A percentile compares a stretch with the other conserved stretches of the same genome.
Evolutionary conservation across 2,888 invertebrate species (phyloP).

Genomic region (Platynereis dumerilii): DNA sequence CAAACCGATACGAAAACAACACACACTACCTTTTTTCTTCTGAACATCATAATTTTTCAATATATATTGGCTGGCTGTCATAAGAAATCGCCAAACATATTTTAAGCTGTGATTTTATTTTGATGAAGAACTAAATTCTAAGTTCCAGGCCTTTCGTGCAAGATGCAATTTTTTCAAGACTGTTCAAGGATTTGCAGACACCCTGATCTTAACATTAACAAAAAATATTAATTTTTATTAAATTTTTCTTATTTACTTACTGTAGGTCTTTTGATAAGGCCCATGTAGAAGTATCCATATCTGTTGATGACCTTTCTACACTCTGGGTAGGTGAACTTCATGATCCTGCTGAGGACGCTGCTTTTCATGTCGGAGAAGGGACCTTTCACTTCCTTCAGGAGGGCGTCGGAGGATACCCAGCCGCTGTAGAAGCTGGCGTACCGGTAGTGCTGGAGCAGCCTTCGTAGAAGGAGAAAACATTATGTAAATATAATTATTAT

Average conservation of each 20-base stretch:
- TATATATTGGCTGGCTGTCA: too few relatives aligned
- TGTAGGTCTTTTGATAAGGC: constrained; percentile 18
- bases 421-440: background rate
- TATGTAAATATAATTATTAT: background rate
- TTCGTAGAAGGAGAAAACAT: constrained; percentile 2
- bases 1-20: too few relatives aligned
- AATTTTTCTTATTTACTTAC: constrained; percentile 16
- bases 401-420: constrained; percentile 16
- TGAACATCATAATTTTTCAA: too few relatives aligned
- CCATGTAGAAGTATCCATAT: constrained; percentile 24
- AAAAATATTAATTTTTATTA: too few relatives aligned
- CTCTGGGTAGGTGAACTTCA: constrained; percentile 29
- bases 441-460: constrained; percentile 18
- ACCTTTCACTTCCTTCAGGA: constrained; percentile 17
- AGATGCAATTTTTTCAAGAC: too few relatives aligned
- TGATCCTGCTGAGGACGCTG: constrained; percentile 23
- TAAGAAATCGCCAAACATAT: too few relatives aligned
- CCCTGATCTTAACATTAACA: too few relatives aligned
- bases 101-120: too few relatives aligned
- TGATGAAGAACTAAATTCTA: too few relatives aligned
- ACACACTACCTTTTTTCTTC: too few relatives aligned
- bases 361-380: constrained; percentile 22
- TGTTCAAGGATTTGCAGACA: too few relatives aligned
- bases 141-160: too few relatives aligned
- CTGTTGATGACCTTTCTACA: constrained; percentile 28